phyloP scores from a whole-genome alignment of 2,113 vertebrate species.

The Carassius auratus region DNA sequence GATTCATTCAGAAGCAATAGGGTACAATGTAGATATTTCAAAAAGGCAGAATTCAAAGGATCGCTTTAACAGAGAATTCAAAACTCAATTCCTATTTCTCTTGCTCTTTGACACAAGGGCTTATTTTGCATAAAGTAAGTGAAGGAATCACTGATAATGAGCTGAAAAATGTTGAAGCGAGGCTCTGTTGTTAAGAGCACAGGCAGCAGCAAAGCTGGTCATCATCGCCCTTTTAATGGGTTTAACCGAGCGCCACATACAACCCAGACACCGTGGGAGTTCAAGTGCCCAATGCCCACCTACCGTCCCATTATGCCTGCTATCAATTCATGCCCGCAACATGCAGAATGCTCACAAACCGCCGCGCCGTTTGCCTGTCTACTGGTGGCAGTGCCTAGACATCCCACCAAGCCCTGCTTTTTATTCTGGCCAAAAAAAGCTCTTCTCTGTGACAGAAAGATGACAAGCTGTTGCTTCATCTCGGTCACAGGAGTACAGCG shows the following conservation, averaged over 20 bases:
- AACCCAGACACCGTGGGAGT: slow-evolving; percentile 42
- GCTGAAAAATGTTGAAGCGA: slow-evolving; percentile 2
- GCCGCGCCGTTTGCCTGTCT: slow-evolving; percentile 42
- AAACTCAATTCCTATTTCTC: slow-evolving; percentile 8
- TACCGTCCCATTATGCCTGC: slow-evolving; percentile 46
- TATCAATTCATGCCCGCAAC: slow-evolving; percentile 50
- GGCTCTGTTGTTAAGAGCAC: slow-evolving; percentile 38
- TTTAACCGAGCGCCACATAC: slow-evolving; percentile 33
- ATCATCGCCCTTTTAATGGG: slow-evolving; percentile 47
- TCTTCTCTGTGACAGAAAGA: slow-evolving; percentile 41
- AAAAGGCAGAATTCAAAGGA: slow-evolving; percentile 22
- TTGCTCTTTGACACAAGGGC: not conserved
- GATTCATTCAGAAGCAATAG: not conserved
- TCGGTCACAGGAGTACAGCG: slow-evolving; percentile 48
- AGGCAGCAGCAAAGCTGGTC: slow-evolving; percentile 29
- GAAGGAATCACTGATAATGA: slow-evolving; percentile 19
- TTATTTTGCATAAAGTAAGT: slow-evolving; percentile 20
- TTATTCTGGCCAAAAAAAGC: slow-evolving; percentile 30
- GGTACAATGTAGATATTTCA: slow-evolving; percentile 16
- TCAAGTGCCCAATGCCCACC: slow-evolving; percentile 45
- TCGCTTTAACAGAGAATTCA: slow-evolving; percentile 5
- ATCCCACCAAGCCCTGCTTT: slow-evolving; percentile 25
- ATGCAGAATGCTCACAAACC: slow-evolving; percentile 39
- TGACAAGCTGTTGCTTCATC: slow-evolving; percentile 57
- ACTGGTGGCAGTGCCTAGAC: slow-evolving; percentile 21